Base-by-base conservation (phyloP, 2,888 invertebrate species). In the Cephalotes varians region DNA sequence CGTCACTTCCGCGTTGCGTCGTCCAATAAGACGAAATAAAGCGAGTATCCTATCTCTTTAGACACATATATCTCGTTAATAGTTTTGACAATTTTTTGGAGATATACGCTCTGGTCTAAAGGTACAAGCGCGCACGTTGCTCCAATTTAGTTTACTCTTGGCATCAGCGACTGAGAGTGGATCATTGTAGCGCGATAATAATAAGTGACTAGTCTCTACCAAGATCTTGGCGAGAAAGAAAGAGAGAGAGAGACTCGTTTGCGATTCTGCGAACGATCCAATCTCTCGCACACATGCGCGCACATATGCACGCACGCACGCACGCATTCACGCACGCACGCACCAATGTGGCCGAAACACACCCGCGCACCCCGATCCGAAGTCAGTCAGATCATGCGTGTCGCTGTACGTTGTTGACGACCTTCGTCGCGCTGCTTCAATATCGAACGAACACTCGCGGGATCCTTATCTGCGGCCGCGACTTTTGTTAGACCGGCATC, bases 381-480 rank as follows among this genome's bases (percentile, higher is more conserved):
- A 49, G 65, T 65, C 49, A 65, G 74, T 64, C 65, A 25, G 49
- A 65, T 74, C 37, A 47, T 28, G 74, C 44, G 73, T 58, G 58
- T 47, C 60, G 62, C n/a, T 62, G 28, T 18, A 64, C 34, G 64
- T 49, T 49, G 37, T 18, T 37, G 37, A 40, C 51, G 67, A 76
- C 76, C 76, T 76, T 62, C 34, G 54, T 49, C 28, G 37, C 49
- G 65, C n/a, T n/a, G 40, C 60, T 58, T n/a, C 44, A 71, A 79
- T 79, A 77, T 71, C 77, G 77, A n/a, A 18, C 56, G 77, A 31
- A 56, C 69, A 56, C 44, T 69, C 76, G 40, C 65, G 76, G 69
- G 49, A 40, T 79, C 18, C 71, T 79, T 79, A 79, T 79, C 77
- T 79, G 56, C 44, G 44, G 21, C 71, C 44, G 77, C 56, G 56